Percentiles rank a stretch among this genome's conserved stretches.
Evolutionary conservation across 1,140 invertebrate genomes (phyloP).

Genomic region (Macrobrachium nipponense): DNA sequence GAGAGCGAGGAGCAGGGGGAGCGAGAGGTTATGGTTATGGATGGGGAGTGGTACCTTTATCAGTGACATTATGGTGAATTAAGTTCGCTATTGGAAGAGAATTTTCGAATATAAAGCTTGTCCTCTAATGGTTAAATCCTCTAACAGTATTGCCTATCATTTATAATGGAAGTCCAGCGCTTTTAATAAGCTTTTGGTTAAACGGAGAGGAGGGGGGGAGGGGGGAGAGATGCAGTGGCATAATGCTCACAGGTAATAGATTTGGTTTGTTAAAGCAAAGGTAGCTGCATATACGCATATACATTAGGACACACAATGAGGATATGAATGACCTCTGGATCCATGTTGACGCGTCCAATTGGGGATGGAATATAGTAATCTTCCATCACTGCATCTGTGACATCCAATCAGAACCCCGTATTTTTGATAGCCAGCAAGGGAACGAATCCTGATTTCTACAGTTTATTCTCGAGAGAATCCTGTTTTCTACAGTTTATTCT

Average conservation of each 20-base stretch:
- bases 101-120: neutral
- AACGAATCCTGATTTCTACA: neutral
- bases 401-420: neutral
- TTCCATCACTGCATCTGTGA: slow-evolving; percentile 6
- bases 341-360: too few species aligned
- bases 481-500: neutral
- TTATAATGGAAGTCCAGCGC: neutral
- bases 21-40: neutral
- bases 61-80: neutral
- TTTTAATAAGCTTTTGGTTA: too few species aligned
- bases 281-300: too few species aligned
- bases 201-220: too few species aligned
- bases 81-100: neutral
- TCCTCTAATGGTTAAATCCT: neutral
- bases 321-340: too few species aligned
- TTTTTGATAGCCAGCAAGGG: neutral
- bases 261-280: too few species aligned
- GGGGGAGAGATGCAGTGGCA: too few species aligned
- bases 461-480: neutral
- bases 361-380: too few species aligned
- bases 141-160: neutral
- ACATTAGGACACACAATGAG: too few species aligned
- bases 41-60: neutral
- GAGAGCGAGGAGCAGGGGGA: neutral
- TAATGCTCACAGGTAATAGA: too few species aligned